phyloP scores from a whole-genome alignment of 2,888 invertebrate species.

The Dendrolimus pini region DNA sequence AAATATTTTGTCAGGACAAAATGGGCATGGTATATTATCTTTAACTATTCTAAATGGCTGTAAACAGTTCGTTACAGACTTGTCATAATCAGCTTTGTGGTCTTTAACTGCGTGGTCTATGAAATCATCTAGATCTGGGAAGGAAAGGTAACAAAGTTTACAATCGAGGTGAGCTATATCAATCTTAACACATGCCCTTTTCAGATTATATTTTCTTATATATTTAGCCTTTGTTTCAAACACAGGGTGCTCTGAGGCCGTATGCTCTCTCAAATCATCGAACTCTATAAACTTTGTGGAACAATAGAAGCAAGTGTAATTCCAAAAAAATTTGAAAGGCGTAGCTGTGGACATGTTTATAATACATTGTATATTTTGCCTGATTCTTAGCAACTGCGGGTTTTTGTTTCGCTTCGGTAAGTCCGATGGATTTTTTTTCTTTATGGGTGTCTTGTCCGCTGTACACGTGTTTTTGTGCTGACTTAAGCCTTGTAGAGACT shows the following conservation, averaged over 20 bases:
- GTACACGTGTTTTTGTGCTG: conserved; percentile 50
- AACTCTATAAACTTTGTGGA: conserved; percentile 51
- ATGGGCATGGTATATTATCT: conserved; percentile 55
- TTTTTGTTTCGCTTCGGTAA: conserved; percentile 33
- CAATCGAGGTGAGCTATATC: conserved; percentile 49
- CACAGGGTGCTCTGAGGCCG: conserved; percentile 41
- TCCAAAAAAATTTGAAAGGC: conserved; percentile 59
- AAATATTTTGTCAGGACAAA: conserved; percentile 43
- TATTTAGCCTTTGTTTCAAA: conserved; percentile 54
- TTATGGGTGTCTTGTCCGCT: conserved; percentile 26
- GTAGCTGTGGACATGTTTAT: conserved; percentile 61
- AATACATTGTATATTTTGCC: conserved; percentile 57
- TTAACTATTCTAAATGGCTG: conserved; percentile 52
- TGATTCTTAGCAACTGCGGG: conserved; percentile 43
- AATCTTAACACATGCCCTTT: conserved; percentile 51
- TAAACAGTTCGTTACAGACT: conserved; percentile 41
- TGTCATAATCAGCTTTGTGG: conserved; percentile 56
- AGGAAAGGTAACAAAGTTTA: conserved; percentile 39
- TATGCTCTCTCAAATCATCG: conserved; percentile 52
- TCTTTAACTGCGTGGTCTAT: conserved; percentile 52
- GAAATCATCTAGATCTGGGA: conserved; percentile 37
- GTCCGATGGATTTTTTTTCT: conserved; percentile 15
- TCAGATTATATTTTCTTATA: conserved; percentile 58
- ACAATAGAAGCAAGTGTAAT: conserved; percentile 60
- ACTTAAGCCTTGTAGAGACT: conserved; percentile 41